Evolutionary conservation across 2,113 vertebrate species (phyloP).

Genomic region (Takifugu bimaculatus): DNA sequence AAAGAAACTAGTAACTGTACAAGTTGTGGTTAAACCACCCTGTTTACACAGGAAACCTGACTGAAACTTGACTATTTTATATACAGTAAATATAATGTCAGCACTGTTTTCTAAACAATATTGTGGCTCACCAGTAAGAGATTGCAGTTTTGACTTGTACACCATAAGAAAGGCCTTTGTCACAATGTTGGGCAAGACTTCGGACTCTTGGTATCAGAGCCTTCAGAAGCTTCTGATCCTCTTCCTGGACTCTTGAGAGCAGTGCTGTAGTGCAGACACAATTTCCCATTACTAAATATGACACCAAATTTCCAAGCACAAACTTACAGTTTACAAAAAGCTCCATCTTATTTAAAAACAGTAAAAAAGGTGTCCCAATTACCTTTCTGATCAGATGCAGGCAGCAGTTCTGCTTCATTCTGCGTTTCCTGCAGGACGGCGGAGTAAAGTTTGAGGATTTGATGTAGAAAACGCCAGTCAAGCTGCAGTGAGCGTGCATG

Average conservation of each 20-base stretch:
- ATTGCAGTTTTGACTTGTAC: conserved; percentile 66
- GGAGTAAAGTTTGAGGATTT: conserved; percentile 58
- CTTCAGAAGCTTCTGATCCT: conserved; percentile 66
- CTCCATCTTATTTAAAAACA: background rate
- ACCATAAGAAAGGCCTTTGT: conserved; percentile 59
- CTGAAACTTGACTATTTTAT: background rate
- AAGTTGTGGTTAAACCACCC: background rate
- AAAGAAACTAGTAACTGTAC: background rate
- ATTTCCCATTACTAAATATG: background rate
- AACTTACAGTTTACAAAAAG: no score
- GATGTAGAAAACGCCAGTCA: conserved; percentile 58
- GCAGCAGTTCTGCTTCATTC: conserved; percentile 45
- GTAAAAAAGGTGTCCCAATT: conserved; percentile 6
- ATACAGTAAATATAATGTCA: background rate
- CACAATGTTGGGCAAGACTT: conserved; percentile 56
- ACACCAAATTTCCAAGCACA: background rate
- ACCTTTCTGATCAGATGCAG: conserved; percentile 70
- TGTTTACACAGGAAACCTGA: background rate
- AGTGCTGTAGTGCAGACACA: conserved; percentile 56
- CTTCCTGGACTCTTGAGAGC: conserved; percentile 56
- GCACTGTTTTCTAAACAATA: background rate
- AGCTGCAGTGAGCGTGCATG: conserved; percentile 59
- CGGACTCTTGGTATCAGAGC: conserved; percentile 65
- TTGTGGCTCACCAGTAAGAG: conserved; percentile 73
- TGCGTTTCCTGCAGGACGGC: conserved; percentile 49